Evolutionary conservation across 2,888 invertebrate genomes (phyloP).

Genomic region (Stictocephala bisonia): DNA sequence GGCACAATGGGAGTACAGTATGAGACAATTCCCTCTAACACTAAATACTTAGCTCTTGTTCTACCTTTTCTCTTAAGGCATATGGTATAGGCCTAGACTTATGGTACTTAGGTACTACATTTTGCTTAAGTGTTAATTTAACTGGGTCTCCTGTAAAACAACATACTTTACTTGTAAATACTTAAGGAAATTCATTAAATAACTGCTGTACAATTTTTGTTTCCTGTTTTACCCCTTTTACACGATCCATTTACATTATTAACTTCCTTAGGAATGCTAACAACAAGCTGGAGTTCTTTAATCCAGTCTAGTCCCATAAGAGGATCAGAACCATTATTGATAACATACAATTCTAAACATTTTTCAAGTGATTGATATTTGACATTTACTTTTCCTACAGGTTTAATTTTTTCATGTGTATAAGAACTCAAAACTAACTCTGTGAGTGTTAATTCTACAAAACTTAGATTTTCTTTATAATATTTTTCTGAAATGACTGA

Average conservation of each 20-base stretch:
- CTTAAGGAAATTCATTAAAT: conserved; percentile 38
- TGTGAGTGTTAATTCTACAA: background rate
- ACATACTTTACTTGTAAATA: conserved; percentile 45
- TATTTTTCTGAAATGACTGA: background rate
- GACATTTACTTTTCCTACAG: too few species aligned
- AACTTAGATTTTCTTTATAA: background rate
- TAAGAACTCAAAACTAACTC: background rate
- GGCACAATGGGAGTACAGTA: conserved; percentile 63
- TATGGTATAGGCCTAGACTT: conserved; percentile 58
- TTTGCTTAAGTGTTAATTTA: conserved; percentile 45
- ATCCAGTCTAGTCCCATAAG: background rate
- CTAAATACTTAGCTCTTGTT: too few species aligned
- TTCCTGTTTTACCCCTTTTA: background rate
- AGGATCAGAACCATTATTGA: too few species aligned
- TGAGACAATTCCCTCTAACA: conserved; percentile 51
- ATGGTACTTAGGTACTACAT: conserved; percentile 54
- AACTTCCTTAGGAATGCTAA: too few species aligned
- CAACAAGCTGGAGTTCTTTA: too few species aligned
- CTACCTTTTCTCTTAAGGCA: conserved; percentile 55
- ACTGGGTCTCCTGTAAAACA: conserved; percentile 36
- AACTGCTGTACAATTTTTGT: background rate
- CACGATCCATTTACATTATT: too few species aligned
- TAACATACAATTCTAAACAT: too few species aligned
- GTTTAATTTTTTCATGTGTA: too few species aligned
- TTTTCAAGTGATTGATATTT: background rate